A percentile compares a stretch with the other conserved stretches of the same genome.
Conservation (phyloP, 2,888 invertebrate species). For the Ethmia dodecea region DNA sequence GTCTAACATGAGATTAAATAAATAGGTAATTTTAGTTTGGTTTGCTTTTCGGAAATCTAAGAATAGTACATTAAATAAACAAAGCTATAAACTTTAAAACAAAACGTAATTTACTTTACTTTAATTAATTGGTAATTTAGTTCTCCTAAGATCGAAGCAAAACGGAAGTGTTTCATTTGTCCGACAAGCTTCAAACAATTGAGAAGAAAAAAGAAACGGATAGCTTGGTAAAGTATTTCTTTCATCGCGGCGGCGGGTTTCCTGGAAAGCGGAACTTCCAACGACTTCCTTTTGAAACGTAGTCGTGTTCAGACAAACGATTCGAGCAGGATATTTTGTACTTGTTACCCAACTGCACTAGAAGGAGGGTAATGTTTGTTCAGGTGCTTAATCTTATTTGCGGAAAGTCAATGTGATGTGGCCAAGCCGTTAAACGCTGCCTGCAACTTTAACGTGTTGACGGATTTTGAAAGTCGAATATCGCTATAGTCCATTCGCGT, state of each 20-base stretch:
- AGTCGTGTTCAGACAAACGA: slow-evolving; percentile 30
- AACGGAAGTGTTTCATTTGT: slow-evolving; percentile 30
- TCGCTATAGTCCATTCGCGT: no score
- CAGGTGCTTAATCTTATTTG: no score
- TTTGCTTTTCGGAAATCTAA: no score
- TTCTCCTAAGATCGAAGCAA: not conserved
- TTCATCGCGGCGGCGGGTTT: slow-evolving; percentile 52
- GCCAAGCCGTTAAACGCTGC: no score
- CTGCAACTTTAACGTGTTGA: no score
- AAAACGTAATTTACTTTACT: not conserved
- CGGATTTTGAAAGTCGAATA: no score
- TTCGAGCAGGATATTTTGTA: no score
- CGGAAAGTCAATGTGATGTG: no score
- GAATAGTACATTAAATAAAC: not conserved
- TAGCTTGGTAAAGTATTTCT: slow-evolving; percentile 50
- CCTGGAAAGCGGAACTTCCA: slow-evolving; percentile 49
- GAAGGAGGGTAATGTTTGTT: no score
- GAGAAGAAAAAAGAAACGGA: slow-evolving; percentile 40
- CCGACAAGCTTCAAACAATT: slow-evolving; percentile 35
- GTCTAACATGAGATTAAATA: no score
- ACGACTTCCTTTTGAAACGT: slow-evolving; percentile 50
- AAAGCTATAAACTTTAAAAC: not conserved
- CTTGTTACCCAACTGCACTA: no score
- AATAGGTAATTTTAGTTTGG: no score
- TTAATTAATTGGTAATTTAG: not conserved